Conservation (phyloP, 53 echinoderm and acorn worm species). For the Arbacia lixula region DNA sequence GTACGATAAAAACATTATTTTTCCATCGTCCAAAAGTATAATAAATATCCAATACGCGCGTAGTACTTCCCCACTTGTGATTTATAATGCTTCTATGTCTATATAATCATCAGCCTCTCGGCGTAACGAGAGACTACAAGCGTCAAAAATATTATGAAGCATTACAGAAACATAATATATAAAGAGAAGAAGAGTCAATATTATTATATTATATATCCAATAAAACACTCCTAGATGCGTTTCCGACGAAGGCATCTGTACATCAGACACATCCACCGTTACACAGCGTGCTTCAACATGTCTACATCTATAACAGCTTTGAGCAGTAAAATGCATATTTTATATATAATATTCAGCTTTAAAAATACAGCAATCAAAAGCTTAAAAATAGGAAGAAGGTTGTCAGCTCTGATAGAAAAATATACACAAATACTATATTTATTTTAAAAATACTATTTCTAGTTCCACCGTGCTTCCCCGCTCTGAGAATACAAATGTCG, state of each 20-base stretch:
- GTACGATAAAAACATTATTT: conserved; percentile 53
- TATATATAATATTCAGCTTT: conserved; percentile 44
- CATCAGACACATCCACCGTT: conserved; percentile 45
- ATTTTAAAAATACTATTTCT: conserved; percentile 35
- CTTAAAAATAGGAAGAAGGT: neutral
- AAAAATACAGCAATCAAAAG: conserved; percentile 40
- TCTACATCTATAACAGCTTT: conserved; percentile 48
- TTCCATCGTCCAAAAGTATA: conserved; percentile 50
- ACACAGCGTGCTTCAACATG: neutral
- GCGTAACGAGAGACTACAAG: neutral
- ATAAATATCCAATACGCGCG: conserved; percentile 51
- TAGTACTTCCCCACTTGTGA: conserved; percentile 50
- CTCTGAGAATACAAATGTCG: too few relatives aligned
- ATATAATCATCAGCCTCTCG: conserved; percentile 8
- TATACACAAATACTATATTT: conserved; percentile 47
- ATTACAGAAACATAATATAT: conserved; percentile 10
- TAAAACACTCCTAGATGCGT: conserved; percentile 43
- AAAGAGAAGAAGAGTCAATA: conserved; percentile 6
- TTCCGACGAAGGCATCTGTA: conserved; percentile 22
- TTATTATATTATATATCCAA: conserved; percentile 46
- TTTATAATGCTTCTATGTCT: conserved; percentile 41
- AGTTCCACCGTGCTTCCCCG: too few relatives aligned
- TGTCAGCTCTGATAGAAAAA: conserved; percentile 33
- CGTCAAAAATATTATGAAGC: neutral
- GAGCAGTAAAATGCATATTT: conserved; percentile 42